phyloP scores from a whole-genome alignment of 2,888 invertebrate genomes.

The Macrophya alboannulata region DNA sequence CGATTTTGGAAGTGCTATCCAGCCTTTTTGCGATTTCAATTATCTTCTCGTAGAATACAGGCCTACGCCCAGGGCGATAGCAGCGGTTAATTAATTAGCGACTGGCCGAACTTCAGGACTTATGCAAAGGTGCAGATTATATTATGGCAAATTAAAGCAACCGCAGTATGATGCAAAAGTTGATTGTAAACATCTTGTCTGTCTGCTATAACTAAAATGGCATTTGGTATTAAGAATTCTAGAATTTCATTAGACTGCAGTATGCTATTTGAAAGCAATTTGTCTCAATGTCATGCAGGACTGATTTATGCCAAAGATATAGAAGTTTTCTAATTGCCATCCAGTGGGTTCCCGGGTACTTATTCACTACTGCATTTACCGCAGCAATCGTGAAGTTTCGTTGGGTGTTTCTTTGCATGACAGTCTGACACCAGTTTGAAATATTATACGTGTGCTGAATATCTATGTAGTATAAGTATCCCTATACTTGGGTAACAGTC shows the following conservation, averaged over 20 bases:
- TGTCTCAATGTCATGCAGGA: constrained; percentile 31
- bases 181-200: neutral
- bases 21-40: constrained; percentile 41
- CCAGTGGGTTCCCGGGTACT: neutral
- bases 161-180: neutral
- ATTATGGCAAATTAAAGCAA: neutral
- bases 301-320: constrained; percentile 43
- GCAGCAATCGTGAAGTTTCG: constrained; percentile 35
- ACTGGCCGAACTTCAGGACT: neutral
- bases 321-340: constrained; percentile 31
- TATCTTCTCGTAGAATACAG: constrained; percentile 19
- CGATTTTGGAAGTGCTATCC: constrained; percentile 20
- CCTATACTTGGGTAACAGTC: constrained; percentile 27
- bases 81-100: constrained; percentile 24
- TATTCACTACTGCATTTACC: constrained; percentile 25
- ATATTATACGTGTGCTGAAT: constrained; percentile 33
- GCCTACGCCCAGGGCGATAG: neutral
- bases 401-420: constrained; percentile 40
- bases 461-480: neutral
- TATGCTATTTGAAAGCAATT: constrained; percentile 33
- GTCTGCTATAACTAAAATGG: neutral
- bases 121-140: neutral
- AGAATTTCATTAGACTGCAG: neutral
- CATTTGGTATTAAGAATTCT: neutral
- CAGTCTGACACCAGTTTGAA: constrained; percentile 39